These are phyloP conservation scores for Bergia puertoricense DNA, from an alignment of 92 coral and sea anemone genomes.

Conservation along the genomic window DNA sequence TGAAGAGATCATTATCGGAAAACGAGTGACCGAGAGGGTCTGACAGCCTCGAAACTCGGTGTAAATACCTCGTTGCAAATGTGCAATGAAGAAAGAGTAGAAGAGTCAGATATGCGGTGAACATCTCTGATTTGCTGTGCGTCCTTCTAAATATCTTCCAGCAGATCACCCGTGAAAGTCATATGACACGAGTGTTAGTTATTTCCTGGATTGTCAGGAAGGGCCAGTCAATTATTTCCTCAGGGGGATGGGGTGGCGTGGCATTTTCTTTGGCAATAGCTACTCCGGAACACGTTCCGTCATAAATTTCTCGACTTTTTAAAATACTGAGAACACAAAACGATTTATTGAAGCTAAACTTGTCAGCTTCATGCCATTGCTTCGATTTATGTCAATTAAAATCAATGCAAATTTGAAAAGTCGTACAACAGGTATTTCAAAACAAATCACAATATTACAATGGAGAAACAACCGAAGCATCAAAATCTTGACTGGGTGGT, in stretches of 20 bases:
- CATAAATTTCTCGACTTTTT: no score
- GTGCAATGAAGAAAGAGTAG: conserved; percentile 12
- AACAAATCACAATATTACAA: no score
- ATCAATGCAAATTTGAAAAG: no score
- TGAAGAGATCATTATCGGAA: neutral
- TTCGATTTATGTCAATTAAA: no score
- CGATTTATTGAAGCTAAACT: no score
- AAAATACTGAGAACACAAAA: no score
- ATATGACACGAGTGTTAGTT: neutral
- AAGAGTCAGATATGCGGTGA: conserved; percentile 11
- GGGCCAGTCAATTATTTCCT: neutral
- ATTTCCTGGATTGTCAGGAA: neutral
- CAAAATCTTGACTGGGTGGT: no score
- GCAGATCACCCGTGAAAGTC: conserved; percentile 3
- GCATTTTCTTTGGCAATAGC: no score
- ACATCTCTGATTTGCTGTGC: neutral
- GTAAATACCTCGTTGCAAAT: conserved; percentile 32
- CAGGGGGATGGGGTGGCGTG: neutral
- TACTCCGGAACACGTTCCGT: no score
- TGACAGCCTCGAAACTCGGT: conserved; percentile 52
- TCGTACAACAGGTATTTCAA: no score
- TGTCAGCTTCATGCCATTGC: no score
- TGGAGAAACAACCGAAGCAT: no score
- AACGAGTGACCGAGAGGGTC: conserved; percentile 56
- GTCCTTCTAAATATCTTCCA: neutral